Percentiles rank a stretch among this genome's conserved stretches.
Evolutionary conservation across 2,113 vertebrate species (phyloP).

Genomic region (Danio rerio): DNA sequence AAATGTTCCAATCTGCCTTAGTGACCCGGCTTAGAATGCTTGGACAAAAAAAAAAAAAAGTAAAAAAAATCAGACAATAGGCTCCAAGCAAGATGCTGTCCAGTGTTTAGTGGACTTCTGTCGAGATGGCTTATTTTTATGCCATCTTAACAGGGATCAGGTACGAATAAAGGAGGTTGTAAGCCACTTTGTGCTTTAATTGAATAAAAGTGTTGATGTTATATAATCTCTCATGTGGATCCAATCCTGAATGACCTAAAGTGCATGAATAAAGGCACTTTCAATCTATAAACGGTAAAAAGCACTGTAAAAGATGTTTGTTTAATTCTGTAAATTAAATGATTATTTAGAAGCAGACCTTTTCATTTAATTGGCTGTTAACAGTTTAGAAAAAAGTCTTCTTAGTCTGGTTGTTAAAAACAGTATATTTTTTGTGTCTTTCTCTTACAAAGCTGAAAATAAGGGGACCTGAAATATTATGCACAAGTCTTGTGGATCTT

Average conservation of each 20-base stretch:
- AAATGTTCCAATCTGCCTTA: slow-evolving; percentile 24
- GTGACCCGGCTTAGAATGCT: background rate
- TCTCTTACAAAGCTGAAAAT: background rate
- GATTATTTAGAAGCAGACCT: background rate
- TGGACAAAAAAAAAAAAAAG: background rate
- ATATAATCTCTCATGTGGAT: background rate
- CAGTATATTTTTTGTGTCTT: background rate
- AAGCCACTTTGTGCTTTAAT: background rate
- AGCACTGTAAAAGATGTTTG: no score
- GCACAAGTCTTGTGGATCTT: background rate
- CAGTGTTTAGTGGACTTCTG: background rate
- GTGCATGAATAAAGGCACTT: background rate
- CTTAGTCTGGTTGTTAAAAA: no score
- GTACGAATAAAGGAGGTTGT: background rate
- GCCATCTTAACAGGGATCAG: background rate
- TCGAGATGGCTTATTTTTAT: background rate
- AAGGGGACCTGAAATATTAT: background rate
- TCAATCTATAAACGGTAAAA: background rate
- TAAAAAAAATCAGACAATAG: background rate
- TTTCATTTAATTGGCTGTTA: background rate
- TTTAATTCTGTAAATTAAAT: background rate
- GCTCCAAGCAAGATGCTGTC: background rate
- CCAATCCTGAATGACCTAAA: background rate
- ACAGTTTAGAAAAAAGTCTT: no score
- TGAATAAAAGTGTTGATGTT: background rate